phyloP scores from a whole-genome alignment of 2,113 vertebrate species.

The Paedocypris sp. region DNA sequence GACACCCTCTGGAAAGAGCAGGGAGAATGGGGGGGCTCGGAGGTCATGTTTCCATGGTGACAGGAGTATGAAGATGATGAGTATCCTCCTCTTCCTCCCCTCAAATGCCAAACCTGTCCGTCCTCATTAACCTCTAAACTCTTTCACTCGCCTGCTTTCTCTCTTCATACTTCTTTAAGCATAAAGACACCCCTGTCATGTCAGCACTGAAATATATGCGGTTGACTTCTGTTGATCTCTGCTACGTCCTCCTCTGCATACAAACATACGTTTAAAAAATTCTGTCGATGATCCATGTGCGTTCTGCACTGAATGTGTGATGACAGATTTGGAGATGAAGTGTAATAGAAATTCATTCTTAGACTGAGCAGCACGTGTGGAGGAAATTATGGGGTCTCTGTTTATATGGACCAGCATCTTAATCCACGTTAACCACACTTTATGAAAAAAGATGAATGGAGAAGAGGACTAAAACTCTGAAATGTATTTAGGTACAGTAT shows the following conservation, averaged over 20 bases:
- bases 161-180: constrained; percentile 14
- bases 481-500: too few relatives aligned
- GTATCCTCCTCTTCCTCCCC: constrained; percentile 24
- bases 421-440: too few relatives aligned
- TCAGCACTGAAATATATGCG: constrained; percentile 4
- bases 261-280: constrained; percentile 9
- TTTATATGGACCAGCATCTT: too few relatives aligned
- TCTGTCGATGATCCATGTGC: background rate
- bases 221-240: constrained; percentile 16
- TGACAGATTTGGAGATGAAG: background rate
- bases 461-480: too few relatives aligned
- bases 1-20: constrained; percentile 26
- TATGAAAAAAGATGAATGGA: too few relatives aligned
- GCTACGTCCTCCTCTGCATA: constrained; percentile 1
- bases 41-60: constrained; percentile 37
- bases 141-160: background rate
- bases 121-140: constrained; percentile 39
- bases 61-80: constrained; percentile 33
- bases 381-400: too few relatives aligned
- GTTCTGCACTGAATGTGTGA: background rate
- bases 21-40: constrained; percentile 30
- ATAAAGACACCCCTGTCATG: constrained; percentile 13
- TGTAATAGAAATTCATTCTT: background rate
- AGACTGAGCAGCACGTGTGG: background rate
- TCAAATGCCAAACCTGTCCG: constrained; percentile 35